Evolutionary conservation across 2,797 vertebrate species (phyloP), one percentile per base, ranked within the genome.

Genomic region (Smutsia gigantea): DNA sequence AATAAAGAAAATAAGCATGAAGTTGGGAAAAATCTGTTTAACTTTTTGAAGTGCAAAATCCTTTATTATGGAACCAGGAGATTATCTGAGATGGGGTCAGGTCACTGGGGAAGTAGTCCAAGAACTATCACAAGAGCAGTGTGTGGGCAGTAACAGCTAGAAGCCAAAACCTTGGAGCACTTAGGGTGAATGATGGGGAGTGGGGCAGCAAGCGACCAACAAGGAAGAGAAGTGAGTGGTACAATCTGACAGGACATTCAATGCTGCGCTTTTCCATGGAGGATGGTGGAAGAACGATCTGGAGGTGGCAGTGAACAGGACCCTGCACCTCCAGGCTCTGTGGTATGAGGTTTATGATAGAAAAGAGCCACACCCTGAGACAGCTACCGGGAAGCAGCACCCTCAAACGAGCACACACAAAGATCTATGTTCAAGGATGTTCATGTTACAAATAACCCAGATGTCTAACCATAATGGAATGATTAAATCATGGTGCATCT

Each of bases 81-180:
- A 61, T 4, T 25, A 29, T 0, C 29, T 55, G 51, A 84, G 29
- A 27, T n/a, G 42, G 57, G 64, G 61, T 77, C 69, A 51, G 82
- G 82, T 83, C 69, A 61, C 1, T 23, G 55, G 37, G 53, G 46
- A 51, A n/a, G 29, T 0, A 46, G 57, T 37, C 51, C 42, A 37
- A 46, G 29, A 51, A 55, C 5, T 4, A 37, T 9, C 27, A 39
- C 4, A 34, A 55, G 37, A 77, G 42, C 34, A 5, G 39, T 0
- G 4, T 1, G 34, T 25, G 74, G 61, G 57, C 18, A 34, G 1
- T 0, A 42, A 29, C 9, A 4, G 10, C 17, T 1, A 37, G 69
- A 37, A 88, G n/a, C n/a, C 37, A 19, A 18, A 34, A 18, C 25
- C 49, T 31, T 34, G 6, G 0, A 13, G 83, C 42, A 69, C 37